Conservation (phyloP, 2,797 vertebrate species). For the Hemibagrus guttatus region DNA sequence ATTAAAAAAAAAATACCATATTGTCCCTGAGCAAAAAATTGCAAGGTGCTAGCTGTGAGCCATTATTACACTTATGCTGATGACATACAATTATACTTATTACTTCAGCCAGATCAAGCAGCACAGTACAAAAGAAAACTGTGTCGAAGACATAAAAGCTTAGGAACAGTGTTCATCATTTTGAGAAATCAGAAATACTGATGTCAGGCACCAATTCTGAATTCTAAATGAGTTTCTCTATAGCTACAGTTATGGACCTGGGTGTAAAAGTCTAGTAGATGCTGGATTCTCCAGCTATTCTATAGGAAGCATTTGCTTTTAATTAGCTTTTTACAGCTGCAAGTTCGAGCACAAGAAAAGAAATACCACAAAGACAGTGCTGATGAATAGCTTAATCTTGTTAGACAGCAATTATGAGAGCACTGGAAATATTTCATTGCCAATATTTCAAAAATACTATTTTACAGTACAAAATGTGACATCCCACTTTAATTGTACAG, state of each 20-base stretch:
- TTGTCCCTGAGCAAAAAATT: constrained; percentile 1
- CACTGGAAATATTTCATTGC: background rate
- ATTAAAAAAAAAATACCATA: background rate
- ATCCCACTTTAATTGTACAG: background rate
- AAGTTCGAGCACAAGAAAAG: background rate
- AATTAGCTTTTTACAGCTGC: background rate
- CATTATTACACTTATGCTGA: background rate
- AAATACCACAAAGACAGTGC: background rate
- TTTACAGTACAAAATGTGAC: background rate
- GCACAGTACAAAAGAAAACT: background rate
- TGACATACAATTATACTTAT: constrained; percentile 5
- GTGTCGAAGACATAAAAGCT: background rate
- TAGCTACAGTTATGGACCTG: background rate
- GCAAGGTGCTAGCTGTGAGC: background rate
- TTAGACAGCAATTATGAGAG: background rate
- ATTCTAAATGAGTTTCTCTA: background rate
- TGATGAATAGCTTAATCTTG: background rate
- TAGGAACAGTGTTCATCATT: background rate
- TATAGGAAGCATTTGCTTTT: background rate
- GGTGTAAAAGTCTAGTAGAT: background rate
- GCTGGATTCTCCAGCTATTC: background rate
- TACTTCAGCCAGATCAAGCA: background rate
- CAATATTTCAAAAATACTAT: background rate
- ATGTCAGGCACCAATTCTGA: background rate
- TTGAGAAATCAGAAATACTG: background rate